A percentile compares a stretch with the other conserved stretches of the same genome.
Evolutionary conservation across 2,888 invertebrate genomes (phyloP).

Genomic region (Epirrhoe tristata): DNA sequence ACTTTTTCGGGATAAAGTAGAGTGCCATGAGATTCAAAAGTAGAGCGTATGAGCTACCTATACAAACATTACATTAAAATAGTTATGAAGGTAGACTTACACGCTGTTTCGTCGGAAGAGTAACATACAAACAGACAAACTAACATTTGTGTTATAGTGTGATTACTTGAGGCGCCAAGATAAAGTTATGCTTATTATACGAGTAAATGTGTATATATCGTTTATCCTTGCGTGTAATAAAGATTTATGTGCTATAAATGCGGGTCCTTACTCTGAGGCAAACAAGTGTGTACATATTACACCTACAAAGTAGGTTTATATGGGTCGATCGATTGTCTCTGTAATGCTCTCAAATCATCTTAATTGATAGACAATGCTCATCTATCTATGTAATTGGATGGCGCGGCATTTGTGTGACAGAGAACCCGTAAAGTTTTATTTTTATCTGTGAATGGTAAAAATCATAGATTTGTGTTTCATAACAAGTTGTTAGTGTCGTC

Average conservation of each 20-base stretch:
- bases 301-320: conserved; percentile 7
- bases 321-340: neutral
- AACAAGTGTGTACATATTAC: conserved; percentile 12
- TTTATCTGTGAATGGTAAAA: neutral
- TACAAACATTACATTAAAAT: too few species aligned
- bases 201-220: neutral
- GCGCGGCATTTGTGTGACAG: neutral
- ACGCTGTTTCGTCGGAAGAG: too few species aligned
- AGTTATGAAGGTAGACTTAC: too few species aligned
- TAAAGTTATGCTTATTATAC: conserved; percentile 1
- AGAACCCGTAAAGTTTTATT: neutral
- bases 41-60: too few species aligned
- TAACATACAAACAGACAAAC: too few species aligned
- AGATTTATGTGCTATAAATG: conserved; percentile 21
- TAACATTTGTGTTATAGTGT: neutral
- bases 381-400: neutral
- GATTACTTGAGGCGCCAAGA: neutral
- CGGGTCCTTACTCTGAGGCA: conserved; percentile 20
- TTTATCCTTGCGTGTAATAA: conserved; percentile 21
- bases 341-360: neutral
- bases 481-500: too few species aligned
- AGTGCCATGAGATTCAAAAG: too few species aligned
- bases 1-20: too few species aligned
- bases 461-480: neutral
- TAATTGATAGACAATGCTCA: neutral